Evolutionary conservation across 1,140 invertebrate genomes (phyloP), one percentile per base, ranked within the genome.

Genomic region (Aphaenogaster ashmeadi): DNA sequence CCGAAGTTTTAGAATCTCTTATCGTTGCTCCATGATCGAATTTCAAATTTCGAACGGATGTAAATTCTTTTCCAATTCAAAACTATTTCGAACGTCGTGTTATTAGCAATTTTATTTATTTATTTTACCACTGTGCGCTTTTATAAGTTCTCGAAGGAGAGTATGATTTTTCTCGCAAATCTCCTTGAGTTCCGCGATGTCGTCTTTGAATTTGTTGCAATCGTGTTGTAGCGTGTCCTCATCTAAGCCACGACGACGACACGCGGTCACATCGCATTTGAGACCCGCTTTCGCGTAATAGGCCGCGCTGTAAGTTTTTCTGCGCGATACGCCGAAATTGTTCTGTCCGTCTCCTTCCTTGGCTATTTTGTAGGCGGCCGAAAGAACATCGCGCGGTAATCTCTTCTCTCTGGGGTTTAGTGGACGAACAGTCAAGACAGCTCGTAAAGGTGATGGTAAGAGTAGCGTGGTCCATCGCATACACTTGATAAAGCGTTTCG

Each of bases 351-450:
- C 78, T 75, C 18, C 27, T 93, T 97, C 96, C 91, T 97, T 97
- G 0, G 97, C 97, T 44, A 98, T 97, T 84, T 98, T 97, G 87
- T 98, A 97, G 5, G 97, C 97, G 8, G 97, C 96, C 94, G 97
- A 96, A 90, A 98, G 96, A 83, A 98, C 97, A 74, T 98, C 97
- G 36, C 96, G 96, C 0, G 98, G 98, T 33, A 98, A 92, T 38
- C 98, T 96, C 91, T 97, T 98, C 92, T 98, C 98, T 72, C 97
- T 96, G 0, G 97, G 97, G 95, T 98, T 98, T 18, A 98, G 94
- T 0, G 98, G 98, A 92, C 97, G 97, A 0, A 98, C 98, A 80
- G 97, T 98, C 4, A 98, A 90, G 3, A 98, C 97, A 1, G 97
- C 97, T 79, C 97, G 95, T 87, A 98, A 97, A 0, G 97, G 97